Percentiles rank a stretch among this genome's conserved stretches.
phyloP scores from a whole-genome alignment of 2,113 vertebrate genomes.

The Orthonyx spaldingii region DNA sequence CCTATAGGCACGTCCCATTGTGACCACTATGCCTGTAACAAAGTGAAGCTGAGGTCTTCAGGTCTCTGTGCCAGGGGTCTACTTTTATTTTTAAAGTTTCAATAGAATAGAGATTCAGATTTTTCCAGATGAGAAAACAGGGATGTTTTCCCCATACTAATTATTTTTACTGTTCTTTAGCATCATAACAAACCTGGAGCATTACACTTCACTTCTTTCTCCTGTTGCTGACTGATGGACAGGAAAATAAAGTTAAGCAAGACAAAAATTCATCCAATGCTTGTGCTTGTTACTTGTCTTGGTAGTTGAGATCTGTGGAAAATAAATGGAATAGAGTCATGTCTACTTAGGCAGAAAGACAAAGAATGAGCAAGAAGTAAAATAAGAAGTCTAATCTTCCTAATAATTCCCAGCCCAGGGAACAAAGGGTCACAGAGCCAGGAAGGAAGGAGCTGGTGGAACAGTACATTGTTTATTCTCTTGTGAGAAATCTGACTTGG shows the following conservation, averaged over 20 bases:
- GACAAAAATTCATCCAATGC: not conserved
- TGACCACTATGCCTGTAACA: not conserved
- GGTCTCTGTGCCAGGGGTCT: not conserved
- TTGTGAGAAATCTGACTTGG: not conserved
- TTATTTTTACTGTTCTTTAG: not conserved
- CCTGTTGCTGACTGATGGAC: not conserved
- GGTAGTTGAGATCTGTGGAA: not conserved
- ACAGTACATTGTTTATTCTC: not conserved
- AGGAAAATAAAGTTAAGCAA: not conserved
- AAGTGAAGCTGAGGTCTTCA: not conserved
- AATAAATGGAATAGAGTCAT: not conserved
- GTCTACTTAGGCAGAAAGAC: not conserved
- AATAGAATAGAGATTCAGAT: not conserved
- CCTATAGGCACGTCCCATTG: accelerated
- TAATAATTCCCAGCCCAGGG: not conserved
- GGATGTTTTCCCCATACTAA: not conserved
- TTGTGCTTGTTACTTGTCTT: not conserved
- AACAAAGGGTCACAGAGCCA: not conserved
- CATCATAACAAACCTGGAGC: not conserved
- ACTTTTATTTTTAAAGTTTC: not conserved
- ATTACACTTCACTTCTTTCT: not conserved
- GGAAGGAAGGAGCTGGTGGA: not conserved
- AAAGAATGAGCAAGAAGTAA: not conserved
- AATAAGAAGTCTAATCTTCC: not conserved
- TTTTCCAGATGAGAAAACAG: not conserved